Conservation (phyloP, 2,797 vertebrate genomes). For the Acanthornis magna region DNA sequence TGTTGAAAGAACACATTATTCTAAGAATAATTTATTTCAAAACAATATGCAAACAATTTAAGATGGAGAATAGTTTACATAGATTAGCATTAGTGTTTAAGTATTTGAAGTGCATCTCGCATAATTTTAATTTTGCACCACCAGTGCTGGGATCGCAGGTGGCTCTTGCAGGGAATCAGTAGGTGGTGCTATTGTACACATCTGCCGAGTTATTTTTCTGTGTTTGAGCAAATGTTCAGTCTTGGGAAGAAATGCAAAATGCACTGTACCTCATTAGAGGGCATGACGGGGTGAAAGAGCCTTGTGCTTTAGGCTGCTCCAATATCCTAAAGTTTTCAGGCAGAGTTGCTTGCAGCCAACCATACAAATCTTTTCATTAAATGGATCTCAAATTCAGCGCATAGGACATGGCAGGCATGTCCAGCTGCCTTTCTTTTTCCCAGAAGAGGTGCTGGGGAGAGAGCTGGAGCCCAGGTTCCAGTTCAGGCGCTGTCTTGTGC, state of each 20-base stretch:
- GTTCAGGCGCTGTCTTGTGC: not conserved
- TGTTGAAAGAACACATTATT: not conserved
- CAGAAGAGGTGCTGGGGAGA: not conserved
- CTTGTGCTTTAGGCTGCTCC: not conserved
- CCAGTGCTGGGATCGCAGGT: not conserved
- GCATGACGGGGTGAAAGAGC: not conserved
- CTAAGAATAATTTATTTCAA: not conserved
- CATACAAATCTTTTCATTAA: not conserved
- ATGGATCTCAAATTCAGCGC: not conserved
- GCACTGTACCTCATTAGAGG: not conserved
- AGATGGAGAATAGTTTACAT: not conserved
- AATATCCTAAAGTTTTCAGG: not conserved
- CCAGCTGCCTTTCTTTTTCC: not conserved
- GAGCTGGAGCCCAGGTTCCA: not conserved
- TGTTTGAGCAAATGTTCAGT: slow-evolving; percentile 47
- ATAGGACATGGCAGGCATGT: not conserved
- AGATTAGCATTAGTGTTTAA: not conserved
- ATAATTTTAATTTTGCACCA: not conserved
- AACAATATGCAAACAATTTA: not conserved
- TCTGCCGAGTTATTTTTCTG: not conserved
- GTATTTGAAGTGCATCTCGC: not conserved
- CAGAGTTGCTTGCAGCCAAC: not conserved
- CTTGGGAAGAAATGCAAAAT: not conserved
- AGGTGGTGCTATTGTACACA: slow-evolving; percentile 16
- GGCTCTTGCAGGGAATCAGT: slow-evolving; percentile 11